A percentile compares a stretch with the other conserved stretches of the same genome.
These are phyloP conservation scores for Himalopsyche japonica DNA, from an alignment of 2,888 invertebrate genomes.

Conservation along the genomic window DNA sequence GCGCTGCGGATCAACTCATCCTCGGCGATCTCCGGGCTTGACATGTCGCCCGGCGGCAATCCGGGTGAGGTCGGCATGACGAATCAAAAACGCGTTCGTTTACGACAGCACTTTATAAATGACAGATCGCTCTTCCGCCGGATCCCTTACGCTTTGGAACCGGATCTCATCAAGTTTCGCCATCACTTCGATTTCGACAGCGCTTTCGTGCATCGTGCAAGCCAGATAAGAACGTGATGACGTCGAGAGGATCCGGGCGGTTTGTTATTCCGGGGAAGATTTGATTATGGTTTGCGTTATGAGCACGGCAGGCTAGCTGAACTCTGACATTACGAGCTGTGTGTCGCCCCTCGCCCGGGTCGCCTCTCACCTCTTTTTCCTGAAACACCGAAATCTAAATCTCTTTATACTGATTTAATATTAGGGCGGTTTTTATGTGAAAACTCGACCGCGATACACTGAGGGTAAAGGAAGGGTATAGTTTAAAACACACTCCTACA, in stretches of 20 bases:
- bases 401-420: constrained; percentile 1
- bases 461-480: constrained; percentile 1
- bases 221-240: too few species aligned
- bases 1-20: constrained; percentile 27
- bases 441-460: background rate
- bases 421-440: background rate
- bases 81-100: background rate
- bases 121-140: constrained; percentile 5
- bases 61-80: constrained; percentile 37
- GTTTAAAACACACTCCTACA: background rate
- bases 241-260: background rate
- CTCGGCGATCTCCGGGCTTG: constrained; percentile 34
- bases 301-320: background rate
- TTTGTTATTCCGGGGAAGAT: background rate
- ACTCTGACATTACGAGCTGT: background rate
- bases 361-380: background rate
- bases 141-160: background rate
- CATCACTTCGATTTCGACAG: background rate
- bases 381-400: background rate
- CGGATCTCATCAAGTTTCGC: background rate
- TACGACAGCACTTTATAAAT: background rate
- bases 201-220: background rate
- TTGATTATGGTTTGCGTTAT: background rate
- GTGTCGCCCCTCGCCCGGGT: background rate
- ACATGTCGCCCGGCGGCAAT: constrained; percentile 19